Evolutionary conservation across 2,113 vertebrate species (phyloP).

Genomic region (Lynx canadensis): DNA sequence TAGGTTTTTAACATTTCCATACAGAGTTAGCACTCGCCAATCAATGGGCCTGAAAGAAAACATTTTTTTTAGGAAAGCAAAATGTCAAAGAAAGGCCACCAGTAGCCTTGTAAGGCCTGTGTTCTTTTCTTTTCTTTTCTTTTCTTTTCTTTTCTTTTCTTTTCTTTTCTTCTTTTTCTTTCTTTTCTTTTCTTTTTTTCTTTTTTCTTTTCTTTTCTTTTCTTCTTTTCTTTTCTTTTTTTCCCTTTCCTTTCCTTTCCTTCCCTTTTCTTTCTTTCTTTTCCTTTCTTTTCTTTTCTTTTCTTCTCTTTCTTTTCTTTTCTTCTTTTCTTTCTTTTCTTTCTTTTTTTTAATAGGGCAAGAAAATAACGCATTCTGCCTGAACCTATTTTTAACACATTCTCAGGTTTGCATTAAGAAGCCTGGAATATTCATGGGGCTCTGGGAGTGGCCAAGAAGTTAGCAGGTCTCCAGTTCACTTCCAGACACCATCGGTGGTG

Average conservation of each 20-base stretch:
- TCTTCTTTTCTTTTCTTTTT: no score
- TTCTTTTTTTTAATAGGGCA: background rate
- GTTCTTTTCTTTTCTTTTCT: background rate
- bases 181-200: no score
- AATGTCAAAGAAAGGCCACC: background rate
- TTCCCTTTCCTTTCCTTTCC: no score
- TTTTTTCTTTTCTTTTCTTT: no score
- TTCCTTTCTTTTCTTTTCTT: no score
- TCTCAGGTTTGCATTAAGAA: background rate
- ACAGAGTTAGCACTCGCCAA: background rate
- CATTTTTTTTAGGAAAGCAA: background rate
- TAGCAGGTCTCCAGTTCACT: background rate
- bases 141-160: no score
- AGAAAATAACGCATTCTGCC: background rate
- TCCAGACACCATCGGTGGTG: background rate
- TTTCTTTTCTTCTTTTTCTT: no score
- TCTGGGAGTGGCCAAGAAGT: no score
- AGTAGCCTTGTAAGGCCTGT: background rate
- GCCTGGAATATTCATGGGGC: rapidly evolving
- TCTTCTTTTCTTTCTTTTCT: no score
- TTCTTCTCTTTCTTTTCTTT: no score
- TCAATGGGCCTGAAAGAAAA: background rate
- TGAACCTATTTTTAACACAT: conserved; percentile 45
- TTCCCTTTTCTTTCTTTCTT: no score
- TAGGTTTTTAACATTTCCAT: background rate